These are phyloP conservation scores for Ochotona princeps DNA, from an alignment of 2,113 vertebrate species.

Conservation along the genomic window DNA sequence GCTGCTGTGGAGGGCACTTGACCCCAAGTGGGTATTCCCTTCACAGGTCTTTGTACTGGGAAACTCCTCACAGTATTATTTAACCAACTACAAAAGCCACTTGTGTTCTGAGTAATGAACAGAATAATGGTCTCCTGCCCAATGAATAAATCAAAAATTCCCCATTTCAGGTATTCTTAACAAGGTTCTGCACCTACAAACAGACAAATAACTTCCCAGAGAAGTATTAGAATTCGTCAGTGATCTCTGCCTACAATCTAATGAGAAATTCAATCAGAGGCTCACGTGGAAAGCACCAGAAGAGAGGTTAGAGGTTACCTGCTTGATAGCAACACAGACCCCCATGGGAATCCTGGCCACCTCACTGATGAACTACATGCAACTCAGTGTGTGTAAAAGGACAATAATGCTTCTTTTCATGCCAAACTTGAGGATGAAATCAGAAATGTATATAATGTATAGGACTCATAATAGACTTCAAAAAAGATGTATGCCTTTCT, in stretches of 20 bases:
- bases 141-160: background rate
- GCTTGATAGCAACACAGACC: background rate
- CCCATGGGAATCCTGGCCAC: background rate
- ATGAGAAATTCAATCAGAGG: background rate
- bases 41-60: background rate
- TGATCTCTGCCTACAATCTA: background rate
- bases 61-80: background rate
- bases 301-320: background rate
- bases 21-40: background rate
- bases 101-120: background rate
- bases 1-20: background rate
- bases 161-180: background rate
- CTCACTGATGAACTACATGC: accelerated
- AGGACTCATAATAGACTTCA: background rate
- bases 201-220: background rate
- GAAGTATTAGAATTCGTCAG: background rate
- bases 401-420: background rate
- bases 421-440: background rate
- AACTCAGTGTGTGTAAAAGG: background rate
- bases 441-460: background rate
- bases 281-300: background rate
- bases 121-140: background rate
- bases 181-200: background rate
- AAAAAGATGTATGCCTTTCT: background rate
- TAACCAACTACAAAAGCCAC: background rate